Conservation (phyloP, 37 sponge, comb jelly and placozoan genomes). For the Theonella swinhoei region DNA sequence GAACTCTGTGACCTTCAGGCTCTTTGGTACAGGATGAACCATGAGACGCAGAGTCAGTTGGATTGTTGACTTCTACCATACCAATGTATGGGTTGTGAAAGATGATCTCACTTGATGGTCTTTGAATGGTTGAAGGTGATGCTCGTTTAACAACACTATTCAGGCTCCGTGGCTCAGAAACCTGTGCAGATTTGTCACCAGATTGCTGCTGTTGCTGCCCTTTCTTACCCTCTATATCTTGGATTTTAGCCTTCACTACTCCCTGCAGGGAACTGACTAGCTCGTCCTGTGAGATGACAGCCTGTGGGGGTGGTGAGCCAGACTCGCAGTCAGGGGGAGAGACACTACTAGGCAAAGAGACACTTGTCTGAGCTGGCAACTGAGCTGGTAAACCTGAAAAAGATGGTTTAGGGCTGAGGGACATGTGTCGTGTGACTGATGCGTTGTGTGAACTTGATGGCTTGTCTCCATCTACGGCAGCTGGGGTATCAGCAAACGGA, state of each 20-base stretch:
- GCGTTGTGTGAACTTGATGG: not conserved
- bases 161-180: not conserved
- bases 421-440: slow-evolving; percentile 9
- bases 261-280: slow-evolving; percentile 11
- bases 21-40: too few species aligned
- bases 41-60: too few species aligned
- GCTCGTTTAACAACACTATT: not conserved
- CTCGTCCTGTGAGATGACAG: not conserved
- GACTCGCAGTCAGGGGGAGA: not conserved
- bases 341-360: not conserved
- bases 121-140: not conserved
- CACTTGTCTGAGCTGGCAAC: not conserved
- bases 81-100: not conserved
- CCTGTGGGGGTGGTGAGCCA: not conserved
- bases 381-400: not conserved
- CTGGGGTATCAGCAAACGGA: not conserved
- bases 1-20: too few species aligned
- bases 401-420: slow-evolving; percentile 35
- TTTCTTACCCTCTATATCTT: slow-evolving; percentile 45
- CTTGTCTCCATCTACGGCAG: slow-evolving; percentile 3
- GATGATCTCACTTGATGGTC: not conserved
- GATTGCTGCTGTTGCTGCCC: not conserved
- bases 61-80: not conserved
- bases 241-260: slow-evolving; percentile 30
- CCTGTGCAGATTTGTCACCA: not conserved